Percentiles rank a stretch among this genome's conserved stretches.
These are phyloP conservation scores for Entomobrya multifasciata DNA, from an alignment of 2,888 invertebrate species.

Conservation along the genomic window DNA sequence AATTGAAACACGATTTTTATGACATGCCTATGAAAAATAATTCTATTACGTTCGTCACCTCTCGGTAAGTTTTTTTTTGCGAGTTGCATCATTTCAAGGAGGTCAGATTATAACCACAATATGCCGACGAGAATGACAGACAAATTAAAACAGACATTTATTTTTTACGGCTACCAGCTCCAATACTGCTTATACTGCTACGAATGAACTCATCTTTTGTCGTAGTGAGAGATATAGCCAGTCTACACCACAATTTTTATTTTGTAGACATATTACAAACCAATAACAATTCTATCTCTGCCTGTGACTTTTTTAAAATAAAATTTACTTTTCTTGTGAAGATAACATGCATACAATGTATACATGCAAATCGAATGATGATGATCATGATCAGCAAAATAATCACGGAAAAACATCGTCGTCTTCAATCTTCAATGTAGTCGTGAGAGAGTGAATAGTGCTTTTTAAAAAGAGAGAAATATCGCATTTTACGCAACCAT, in stretches of 20 bases:
- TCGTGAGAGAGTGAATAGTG: constrained; percentile 12
- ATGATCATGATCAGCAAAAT: neutral
- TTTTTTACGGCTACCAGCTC: neutral
- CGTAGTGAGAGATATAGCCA: neutral
- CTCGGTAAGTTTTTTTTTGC: neutral
- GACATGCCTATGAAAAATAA: neutral
- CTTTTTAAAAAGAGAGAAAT: constrained; percentile 3
- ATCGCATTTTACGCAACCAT: constrained; percentile 4
- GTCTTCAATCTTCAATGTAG: no score
- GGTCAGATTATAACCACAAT: neutral
- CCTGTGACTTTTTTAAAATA: neutral
- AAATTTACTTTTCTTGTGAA: constrained; percentile 25
- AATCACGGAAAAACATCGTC: constrained; percentile 1
- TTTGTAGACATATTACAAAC: neutral
- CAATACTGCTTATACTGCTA: constrained; percentile 5
- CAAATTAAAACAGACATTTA: neutral
- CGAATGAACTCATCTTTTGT: neutral
- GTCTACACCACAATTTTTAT: neutral
- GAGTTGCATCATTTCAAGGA: constrained; percentile 11
- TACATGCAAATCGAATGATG: neutral
- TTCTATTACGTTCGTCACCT: neutral
- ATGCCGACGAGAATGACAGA: constrained; percentile 29
- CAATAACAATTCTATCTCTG: constrained; percentile 6
- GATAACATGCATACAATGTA: constrained; percentile 22
- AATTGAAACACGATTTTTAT: constrained; percentile 3